Percentiles rank a stretch among this genome's conserved stretches.
Evolutionary conservation across 1,140 invertebrate species (phyloP).

Genomic region (Drosophila pseudoobscura): DNA sequence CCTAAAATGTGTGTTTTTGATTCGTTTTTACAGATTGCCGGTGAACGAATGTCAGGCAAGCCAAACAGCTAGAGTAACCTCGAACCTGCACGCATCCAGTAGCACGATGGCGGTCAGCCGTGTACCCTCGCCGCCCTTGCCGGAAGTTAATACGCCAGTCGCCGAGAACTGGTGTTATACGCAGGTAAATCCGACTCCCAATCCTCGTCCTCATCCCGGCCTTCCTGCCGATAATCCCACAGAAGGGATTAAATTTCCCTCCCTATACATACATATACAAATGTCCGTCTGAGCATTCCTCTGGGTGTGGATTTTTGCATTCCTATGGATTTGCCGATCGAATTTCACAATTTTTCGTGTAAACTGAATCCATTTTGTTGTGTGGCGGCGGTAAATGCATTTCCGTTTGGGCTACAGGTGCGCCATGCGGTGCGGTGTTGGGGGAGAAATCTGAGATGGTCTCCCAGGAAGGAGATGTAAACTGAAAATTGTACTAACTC

Average conservation of each 20-base stretch:
- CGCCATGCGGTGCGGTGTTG: slow-evolving; percentile 1
- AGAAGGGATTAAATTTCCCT: slow-evolving; percentile 58
- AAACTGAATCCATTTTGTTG: slow-evolving; percentile 62
- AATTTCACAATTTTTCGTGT: slow-evolving; percentile 50
- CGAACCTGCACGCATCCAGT: slow-evolving; percentile 88
- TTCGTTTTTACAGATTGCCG: slow-evolving; percentile 87
- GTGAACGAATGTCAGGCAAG: slow-evolving; percentile 93
- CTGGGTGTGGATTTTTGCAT: slow-evolving; percentile 54
- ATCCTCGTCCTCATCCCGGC: background rate
- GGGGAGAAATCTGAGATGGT: slow-evolving; percentile 10
- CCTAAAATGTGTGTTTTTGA: background rate
- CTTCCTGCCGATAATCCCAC: background rate
- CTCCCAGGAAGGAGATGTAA: background rate
- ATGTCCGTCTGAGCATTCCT: slow-evolving; percentile 13
- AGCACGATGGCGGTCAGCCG: slow-evolving; percentile 95
- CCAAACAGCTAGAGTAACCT: slow-evolving; percentile 91
- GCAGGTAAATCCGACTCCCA: slow-evolving; percentile 87
- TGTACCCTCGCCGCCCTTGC: slow-evolving; percentile 94
- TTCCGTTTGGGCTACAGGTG: slow-evolving; percentile 60
- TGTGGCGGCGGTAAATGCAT: slow-evolving; percentile 58
- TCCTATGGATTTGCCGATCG: slow-evolving; percentile 71
- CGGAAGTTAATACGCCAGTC: slow-evolving; percentile 95
- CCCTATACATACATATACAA: slow-evolving; percentile 10
- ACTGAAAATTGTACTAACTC: background rate
- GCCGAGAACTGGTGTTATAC: slow-evolving; percentile 98